Base-by-base conservation (phyloP, 2,888 invertebrate genomes). In the Fissipunctia ypsillon region DNA sequence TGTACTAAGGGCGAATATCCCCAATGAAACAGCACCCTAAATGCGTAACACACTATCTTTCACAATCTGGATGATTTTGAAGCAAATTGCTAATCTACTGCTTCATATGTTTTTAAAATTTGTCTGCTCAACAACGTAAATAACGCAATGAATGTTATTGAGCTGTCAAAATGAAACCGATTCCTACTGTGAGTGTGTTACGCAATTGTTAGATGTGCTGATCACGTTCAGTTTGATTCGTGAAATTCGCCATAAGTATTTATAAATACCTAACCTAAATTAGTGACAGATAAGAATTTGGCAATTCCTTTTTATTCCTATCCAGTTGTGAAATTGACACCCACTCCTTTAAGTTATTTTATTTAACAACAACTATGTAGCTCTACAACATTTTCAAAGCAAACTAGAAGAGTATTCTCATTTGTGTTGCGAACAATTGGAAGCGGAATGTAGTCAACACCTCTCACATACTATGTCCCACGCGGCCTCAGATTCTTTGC, bases 391-490 rank as follows among this genome's bases (percentile, higher is more conserved):
- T 61, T 28, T 61, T 0, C 22, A 22, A 52, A 3, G 43, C 10
- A n/a, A 71, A 57, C 56, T 45, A 60, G 35, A n/a, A n/a, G 65
- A 54, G 7, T 61, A 38, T 64, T 64, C 43, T 60, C 74, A 59
- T 73, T 73, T 63, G 22, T 43, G 25, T 48, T 7, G 28, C 31
- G 25, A 71, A 56, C 73, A 84, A 78, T 83, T 80, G 80, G 54
- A 60, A 65, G 10, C 45, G 65, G 77, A 85, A 85, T 84, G 74
- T 75, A 52, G 38, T 52, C 45, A 54, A 69, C 70, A 60, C 70
- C 54, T 66, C 57, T 12, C 45, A n/a, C 67, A 64, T 72, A 48
- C 52, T 56, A 16, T 3, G 2, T 10, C 57, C 61, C 59, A 69
- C 50, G n/a, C 70, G 28, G 22, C 38, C 70, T 35, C 68, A 70